These are phyloP conservation scores for Chorisops tibialis DNA, from an alignment of 2,888 invertebrate genomes.

Conservation along the genomic window DNA sequence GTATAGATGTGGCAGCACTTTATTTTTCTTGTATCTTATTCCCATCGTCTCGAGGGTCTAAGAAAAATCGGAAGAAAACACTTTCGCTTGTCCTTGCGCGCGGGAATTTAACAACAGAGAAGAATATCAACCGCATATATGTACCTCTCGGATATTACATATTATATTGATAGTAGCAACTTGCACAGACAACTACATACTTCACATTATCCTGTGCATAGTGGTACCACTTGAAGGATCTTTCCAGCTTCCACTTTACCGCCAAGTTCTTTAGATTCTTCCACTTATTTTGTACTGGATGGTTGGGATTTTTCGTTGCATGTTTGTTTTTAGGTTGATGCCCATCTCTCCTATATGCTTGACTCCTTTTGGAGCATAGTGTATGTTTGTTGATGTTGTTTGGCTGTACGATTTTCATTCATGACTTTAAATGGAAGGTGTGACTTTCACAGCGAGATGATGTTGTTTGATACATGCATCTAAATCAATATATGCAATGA, in stretches of 20 bases:
- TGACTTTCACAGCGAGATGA: background rate
- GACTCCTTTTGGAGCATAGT: too few species aligned
- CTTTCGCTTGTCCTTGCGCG: conserved; percentile 21
- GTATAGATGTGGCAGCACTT: background rate
- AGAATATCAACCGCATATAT: background rate
- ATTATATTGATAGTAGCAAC: conserved; percentile 18
- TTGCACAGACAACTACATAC: background rate
- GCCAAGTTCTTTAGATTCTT: conserved; percentile 16
- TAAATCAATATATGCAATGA: too few species aligned
- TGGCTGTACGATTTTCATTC: conserved; percentile 9
- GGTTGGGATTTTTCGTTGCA: conserved; percentile 12
- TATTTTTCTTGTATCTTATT: background rate
- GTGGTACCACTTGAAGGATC: conserved; percentile 5
- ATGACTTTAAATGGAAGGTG: background rate
- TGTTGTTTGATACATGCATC: too few species aligned
- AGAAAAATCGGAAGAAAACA: conserved; percentile 3
- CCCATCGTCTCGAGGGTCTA: conserved; percentile 8
- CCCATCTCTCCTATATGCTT: too few species aligned
- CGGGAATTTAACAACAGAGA: background rate
- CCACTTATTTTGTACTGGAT: conserved; percentile 20
- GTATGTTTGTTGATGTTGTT: background rate
- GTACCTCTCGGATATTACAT: too few species aligned
- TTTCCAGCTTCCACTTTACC: conserved; percentile 9
- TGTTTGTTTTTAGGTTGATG: conserved; percentile 19
- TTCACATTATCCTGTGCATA: background rate